Conservation (phyloP, 2,113 vertebrate species). For the Nothobranchius furzeri region DNA sequence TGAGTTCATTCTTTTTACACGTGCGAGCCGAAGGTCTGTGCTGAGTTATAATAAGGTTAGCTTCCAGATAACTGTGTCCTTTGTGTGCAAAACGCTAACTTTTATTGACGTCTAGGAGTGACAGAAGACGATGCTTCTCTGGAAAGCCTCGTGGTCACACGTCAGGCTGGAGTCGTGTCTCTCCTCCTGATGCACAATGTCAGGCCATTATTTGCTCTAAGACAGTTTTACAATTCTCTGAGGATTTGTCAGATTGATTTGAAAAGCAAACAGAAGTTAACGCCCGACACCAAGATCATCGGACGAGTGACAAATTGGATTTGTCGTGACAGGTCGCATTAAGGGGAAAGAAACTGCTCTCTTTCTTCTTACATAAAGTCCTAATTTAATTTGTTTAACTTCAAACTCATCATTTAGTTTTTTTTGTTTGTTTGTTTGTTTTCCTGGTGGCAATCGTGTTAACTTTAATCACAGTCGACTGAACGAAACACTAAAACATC, state of each 20-base stretch:
- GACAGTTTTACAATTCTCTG: conserved; percentile 61
- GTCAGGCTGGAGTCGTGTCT: conserved; percentile 47
- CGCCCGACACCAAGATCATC: conserved; percentile 35
- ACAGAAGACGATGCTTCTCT: conserved; percentile 42
- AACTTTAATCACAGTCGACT: conserved; percentile 14
- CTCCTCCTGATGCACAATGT: conserved; percentile 54
- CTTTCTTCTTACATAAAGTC: conserved; percentile 9
- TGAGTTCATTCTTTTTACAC: conserved; percentile 16
- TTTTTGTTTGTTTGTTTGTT: background rate
- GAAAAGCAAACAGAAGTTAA: conserved; percentile 62
- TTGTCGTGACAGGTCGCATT: conserved; percentile 57
- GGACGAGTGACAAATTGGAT: conserved; percentile 50
- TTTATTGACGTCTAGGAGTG: conserved; percentile 51
- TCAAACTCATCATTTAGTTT: conserved; percentile 1
- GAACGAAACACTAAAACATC: conserved; percentile 20
- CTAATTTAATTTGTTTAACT: background rate
- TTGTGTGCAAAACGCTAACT: conserved; percentile 38
- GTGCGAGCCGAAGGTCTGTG: conserved; percentile 18
- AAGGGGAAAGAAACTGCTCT: conserved; percentile 16
- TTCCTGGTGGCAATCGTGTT: background rate
- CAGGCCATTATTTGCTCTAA: conserved; percentile 66
- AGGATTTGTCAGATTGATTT: conserved; percentile 78
- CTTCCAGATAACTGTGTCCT: conserved; percentile 37
- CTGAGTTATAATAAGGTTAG: conserved; percentile 9
- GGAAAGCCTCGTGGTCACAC: conserved; percentile 36